Percentiles rank a stretch among this genome's conserved stretches.
Evolutionary conservation across 1,140 invertebrate species (phyloP).

Genomic region (Gerris buenoi): DNA sequence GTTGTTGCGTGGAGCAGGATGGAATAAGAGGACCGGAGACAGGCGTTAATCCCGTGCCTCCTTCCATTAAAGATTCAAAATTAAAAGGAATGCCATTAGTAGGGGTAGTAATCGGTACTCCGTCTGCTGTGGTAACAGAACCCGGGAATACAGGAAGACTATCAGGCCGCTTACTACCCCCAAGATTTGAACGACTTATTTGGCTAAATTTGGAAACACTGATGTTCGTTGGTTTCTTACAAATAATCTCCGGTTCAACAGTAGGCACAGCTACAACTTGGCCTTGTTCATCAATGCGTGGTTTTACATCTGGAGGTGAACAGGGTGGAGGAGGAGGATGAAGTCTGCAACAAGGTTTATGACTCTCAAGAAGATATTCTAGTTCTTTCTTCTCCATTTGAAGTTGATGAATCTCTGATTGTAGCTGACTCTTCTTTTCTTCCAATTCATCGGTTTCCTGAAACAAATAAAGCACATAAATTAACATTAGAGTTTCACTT

Average conservation of each 20-base stretch:
- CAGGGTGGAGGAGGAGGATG: constrained; percentile 2
- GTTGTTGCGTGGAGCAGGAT: constrained; percentile 50
- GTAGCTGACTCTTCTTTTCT: constrained; percentile 58
- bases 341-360: constrained; percentile 44
- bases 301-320: constrained; percentile 22
- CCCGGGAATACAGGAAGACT: constrained; percentile 15
- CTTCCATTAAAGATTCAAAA: constrained; percentile 84
- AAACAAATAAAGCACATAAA: constrained; percentile 21
- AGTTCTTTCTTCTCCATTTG: constrained; percentile 63
- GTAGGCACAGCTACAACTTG: not conserved
- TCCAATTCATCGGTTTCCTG: constrained; percentile 80
- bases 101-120: constrained; percentile 72
- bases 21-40: constrained; percentile 51
- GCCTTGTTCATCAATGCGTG: constrained; percentile 1
- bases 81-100: constrained; percentile 74
- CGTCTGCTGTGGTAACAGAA: constrained; percentile 37
- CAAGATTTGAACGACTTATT: not conserved
- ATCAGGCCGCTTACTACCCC: constrained; percentile 14
- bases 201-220: not conserved
- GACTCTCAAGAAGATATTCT: constrained; percentile 49
- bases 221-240: not conserved
- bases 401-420: constrained; percentile 64
- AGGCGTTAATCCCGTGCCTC: constrained; percentile 76
- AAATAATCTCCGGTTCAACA: not conserved
- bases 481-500: too few species aligned